A percentile compares a stretch with the other conserved stretches of the same genome.
phyloP scores from a whole-genome alignment of 2,797 vertebrate species.

The Halcyon leucocephala region DNA sequence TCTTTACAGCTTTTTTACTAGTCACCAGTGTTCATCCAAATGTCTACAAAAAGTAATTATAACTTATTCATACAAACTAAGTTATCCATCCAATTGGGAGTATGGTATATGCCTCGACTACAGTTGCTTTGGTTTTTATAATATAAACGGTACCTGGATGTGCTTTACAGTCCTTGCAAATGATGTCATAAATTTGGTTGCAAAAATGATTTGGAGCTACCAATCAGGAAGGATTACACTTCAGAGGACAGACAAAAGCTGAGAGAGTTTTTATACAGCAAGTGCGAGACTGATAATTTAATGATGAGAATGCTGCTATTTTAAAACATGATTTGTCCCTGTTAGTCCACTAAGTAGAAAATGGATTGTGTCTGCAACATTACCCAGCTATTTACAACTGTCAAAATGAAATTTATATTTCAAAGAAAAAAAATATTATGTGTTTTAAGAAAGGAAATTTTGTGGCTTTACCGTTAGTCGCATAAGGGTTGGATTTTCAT shows the following conservation, averaged over 20 bases:
- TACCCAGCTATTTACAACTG: constrained; percentile 33
- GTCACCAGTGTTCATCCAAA: background rate
- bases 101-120: background rate
- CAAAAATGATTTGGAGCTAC: constrained; percentile 24
- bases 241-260: background rate
- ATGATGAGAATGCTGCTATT: background rate
- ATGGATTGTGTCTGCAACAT: constrained; percentile 43
- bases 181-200: constrained; percentile 16
- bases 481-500: background rate
- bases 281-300: constrained; percentile 5
- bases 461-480: background rate
- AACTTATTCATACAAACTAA: constrained; percentile 39
- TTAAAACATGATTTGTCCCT: constrained; percentile 27
- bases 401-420: background rate
- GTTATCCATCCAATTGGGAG: background rate
- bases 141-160: background rate
- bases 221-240: constrained; percentile 18
- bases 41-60: constrained; percentile 22
- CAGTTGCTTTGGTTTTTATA: background rate
- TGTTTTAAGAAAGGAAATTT: background rate
- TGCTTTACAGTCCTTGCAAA: background rate
- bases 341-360: constrained; percentile 13
- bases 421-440: constrained; percentile 7
- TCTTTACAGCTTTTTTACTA: background rate
- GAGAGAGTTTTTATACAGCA: background rate